Base-by-base conservation (phyloP, 2,113 vertebrate genomes). In the Fukomys damarensis region DNA sequence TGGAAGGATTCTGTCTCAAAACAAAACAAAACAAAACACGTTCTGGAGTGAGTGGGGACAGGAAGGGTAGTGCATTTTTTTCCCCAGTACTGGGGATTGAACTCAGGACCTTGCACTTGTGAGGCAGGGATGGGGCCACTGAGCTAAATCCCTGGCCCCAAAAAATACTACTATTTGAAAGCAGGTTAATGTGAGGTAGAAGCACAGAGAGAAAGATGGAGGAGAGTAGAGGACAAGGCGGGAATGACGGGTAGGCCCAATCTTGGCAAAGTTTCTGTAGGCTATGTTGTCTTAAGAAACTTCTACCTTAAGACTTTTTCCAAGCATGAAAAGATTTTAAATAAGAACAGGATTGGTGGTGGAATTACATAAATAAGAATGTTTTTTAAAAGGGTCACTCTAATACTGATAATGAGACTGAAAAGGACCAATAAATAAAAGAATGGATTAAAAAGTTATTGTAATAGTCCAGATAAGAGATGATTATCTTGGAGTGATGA, bases 241-340 rank as follows among this genome's bases (percentile, higher is more conserved):
- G 9, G 56, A 46, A 72, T n/a, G 5, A 22, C 22, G 41, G 9
- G 7, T n/a, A 90, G 52, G 11, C 3, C 52, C 19, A 52, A 20
- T 46, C 10, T 0, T 7, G 54, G 11, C 32, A 83, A 61, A 41
- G n/a, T 9, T 70, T 95, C 84, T 74, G 8, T 13, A 49, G 59
- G 80, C 41, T 35, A 52, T 79, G 26, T 43, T 85, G 66, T 80
- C 17, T 32, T 46, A 38, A 54, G 26, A 74, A 52, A 58, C 0
- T 32, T 83, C 82, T 79, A 58, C 20, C 54, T 56, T 52, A 59
- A 68, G 35, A 58, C 4, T 24, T 83, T 54, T 77, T 65, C 54
- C 30, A 92, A 79, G 56, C 54, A 85, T 4, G 70, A 22, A 66
- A 95, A 92, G 6, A 79, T 90, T 54, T 91, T 72, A 74, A 90